These are phyloP conservation scores for Ellobium chinense DNA, from an alignment of 2,888 invertebrate species.

Conservation along the genomic window DNA sequence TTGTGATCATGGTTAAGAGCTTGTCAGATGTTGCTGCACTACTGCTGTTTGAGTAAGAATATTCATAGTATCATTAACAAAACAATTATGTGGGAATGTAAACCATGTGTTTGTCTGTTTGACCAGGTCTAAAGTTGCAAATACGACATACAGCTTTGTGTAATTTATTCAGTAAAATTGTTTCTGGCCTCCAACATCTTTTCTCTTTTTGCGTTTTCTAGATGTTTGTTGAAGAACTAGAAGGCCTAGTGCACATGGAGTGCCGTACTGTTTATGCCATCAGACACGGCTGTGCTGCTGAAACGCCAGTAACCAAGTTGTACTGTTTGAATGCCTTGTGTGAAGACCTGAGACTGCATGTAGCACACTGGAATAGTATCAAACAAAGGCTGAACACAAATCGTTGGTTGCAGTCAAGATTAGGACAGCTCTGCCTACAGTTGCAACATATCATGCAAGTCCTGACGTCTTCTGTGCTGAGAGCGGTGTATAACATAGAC, in stretches of 20 bases:
- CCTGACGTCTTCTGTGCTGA: constrained; percentile 65
- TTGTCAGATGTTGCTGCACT: too few species aligned
- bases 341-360: constrained; percentile 76
- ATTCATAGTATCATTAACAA: too few species aligned
- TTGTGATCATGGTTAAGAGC: too few species aligned
- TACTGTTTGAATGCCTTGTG: constrained; percentile 75
- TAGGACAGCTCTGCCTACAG: constrained; percentile 69
- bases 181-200: too few species aligned
- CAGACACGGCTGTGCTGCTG: constrained; percentile 66
- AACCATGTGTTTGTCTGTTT: too few species aligned
- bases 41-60: too few species aligned
- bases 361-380: constrained; percentile 76
- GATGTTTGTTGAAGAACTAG: constrained; percentile 72
- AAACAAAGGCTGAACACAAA: constrained; percentile 74
- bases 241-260: constrained; percentile 69
- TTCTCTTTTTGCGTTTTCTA: constrained; percentile 49
- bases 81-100: too few species aligned
- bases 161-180: too few species aligned
- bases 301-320: constrained; percentile 70
- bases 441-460: constrained; percentile 64
- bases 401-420: constrained; percentile 68
- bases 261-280: constrained; percentile 69
- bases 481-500: constrained; percentile 74
- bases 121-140: too few species aligned
- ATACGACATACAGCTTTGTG: too few species aligned